Evolutionary conservation across 1,140 invertebrate species (phyloP).

Genomic region (Drosophila simulans): DNA sequence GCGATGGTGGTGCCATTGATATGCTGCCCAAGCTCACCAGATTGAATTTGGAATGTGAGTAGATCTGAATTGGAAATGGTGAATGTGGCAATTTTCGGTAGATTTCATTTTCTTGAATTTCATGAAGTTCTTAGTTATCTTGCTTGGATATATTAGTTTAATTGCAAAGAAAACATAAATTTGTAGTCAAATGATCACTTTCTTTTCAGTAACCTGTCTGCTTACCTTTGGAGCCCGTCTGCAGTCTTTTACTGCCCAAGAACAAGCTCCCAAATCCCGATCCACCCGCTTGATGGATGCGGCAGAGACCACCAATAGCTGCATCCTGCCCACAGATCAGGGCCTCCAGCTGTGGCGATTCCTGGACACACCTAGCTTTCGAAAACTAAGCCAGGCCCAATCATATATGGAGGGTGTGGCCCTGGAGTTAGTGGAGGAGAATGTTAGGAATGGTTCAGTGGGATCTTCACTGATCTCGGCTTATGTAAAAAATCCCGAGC

Average conservation of each 20-base stretch:
- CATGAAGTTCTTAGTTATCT: too few relatives aligned
- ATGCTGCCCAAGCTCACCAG: slow-evolving; percentile 90
- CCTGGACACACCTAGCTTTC: slow-evolving; percentile 90
- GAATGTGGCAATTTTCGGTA: too few relatives aligned
- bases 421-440: slow-evolving; percentile 88
- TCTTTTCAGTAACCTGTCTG: slow-evolving; percentile 88
- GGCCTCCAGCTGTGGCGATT: slow-evolving; percentile 90
- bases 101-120: too few relatives aligned
- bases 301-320: slow-evolving; percentile 89
- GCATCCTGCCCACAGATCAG: slow-evolving; percentile 91
- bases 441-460: slow-evolving; percentile 72
- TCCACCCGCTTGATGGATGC: slow-evolving; percentile 90
- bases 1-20: slow-evolving; percentile 85
- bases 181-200: too few relatives aligned
- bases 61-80: background rate
- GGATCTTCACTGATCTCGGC: slow-evolving; percentile 87
- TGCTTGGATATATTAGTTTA: too few relatives aligned
- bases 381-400: slow-evolving; percentile 89
- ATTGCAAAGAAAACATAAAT: too few relatives aligned
- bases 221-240: slow-evolving; percentile 89
- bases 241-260: slow-evolving; percentile 87
- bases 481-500: slow-evolving; percentile 88
- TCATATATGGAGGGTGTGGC: slow-evolving; percentile 91
- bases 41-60: slow-evolving; percentile 90
- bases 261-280: slow-evolving; percentile 86